Percentiles rank a stretch among this genome's conserved stretches.
These are phyloP conservation scores for Muschampia plurimacula DNA, from an alignment of 2,888 invertebrate genomes.

Conservation along the genomic window DNA sequence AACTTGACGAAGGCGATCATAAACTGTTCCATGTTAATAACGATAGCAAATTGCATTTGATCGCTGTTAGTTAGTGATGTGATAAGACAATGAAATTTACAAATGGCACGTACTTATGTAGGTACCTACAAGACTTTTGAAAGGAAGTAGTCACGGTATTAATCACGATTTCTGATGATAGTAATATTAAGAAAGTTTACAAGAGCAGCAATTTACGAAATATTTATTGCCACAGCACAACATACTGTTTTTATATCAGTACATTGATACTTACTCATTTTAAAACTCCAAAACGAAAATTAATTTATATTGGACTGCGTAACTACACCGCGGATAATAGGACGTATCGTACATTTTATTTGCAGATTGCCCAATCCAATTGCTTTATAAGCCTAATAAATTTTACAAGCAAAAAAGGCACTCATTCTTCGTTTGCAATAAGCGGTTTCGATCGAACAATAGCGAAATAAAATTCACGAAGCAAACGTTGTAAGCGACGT, in stretches of 20 bases:
- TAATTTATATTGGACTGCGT: constrained; percentile 5
- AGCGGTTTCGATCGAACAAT: constrained; percentile 59
- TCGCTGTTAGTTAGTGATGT: constrained; percentile 30
- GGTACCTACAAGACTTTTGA: neutral
- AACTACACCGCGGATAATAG: neutral
- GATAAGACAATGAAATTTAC: constrained; percentile 30
- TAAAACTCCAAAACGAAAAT: neutral
- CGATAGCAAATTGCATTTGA: constrained; percentile 44
- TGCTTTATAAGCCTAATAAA: constrained; percentile 58
- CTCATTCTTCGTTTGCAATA: constrained; percentile 49
- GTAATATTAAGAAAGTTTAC: too few relatives aligned
- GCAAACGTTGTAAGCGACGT: constrained; percentile 56
- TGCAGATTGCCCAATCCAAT: constrained; percentile 51
- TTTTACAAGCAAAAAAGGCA: constrained; percentile 59
- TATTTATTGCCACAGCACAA: too few relatives aligned
- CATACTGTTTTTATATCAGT: too few relatives aligned
- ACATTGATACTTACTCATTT: too few relatives aligned
- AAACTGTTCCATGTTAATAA: constrained; percentile 35
- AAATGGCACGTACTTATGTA: constrained; percentile 20
- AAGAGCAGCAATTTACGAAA: too few relatives aligned
- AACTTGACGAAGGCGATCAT: constrained; percentile 40
- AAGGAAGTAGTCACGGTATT: too few relatives aligned
- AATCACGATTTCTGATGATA: too few relatives aligned
- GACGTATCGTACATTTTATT: constrained; percentile 39
- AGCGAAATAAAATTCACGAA: constrained; percentile 54